Evolutionary conservation across 1,140 invertebrate species (phyloP), one percentile per base, ranked within the genome.

Genomic region (Platyura marginata): DNA sequence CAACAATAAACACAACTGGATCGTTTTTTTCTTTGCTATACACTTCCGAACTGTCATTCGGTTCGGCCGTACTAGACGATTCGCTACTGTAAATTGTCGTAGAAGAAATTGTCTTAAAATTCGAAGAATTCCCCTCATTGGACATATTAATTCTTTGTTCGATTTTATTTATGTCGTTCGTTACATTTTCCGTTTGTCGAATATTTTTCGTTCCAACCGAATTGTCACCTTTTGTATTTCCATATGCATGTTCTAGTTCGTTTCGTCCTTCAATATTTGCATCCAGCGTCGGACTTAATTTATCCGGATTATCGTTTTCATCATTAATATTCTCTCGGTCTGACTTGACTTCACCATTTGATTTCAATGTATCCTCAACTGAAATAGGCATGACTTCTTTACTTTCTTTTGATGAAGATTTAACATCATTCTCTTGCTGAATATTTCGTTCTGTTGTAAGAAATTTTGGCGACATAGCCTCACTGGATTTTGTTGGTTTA

Each of bases 401-500:
- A n/a, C n/a, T n/a, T n/a, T n/a, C n/a, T n/a, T n/a, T n/a, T n/a
- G n/a, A n/a, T n/a, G n/a, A n/a, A n/a, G n/a, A n/a, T n/a, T n/a
- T n/a, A n/a, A n/a, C n/a, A n/a, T n/a, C n/a, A n/a, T n/a, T n/a
- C n/a, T n/a, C n/a, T n/a, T n/a, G n/a, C n/a, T n/a, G n/a, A n/a
- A n/a, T n/a, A n/a, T n/a, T n/a, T n/a, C n/a, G n/a, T n/a, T n/a
- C n/a, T n/a, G n/a, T n/a, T n/a, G n/a, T n/a, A n/a, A n/a, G n/a
- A n/a, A n/a, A n/a, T n/a, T n/a, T n/a, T 13, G 25, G 13, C 25
- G 25, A 8, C 13, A 8, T 29, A 6, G 25, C 13, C 13, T 29
- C 25, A 29, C 25, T 57, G 9, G 51, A 49, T 42, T 53, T 49
- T 33, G 49, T 43, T 22, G 50, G 50, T 43, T 58, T 58, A 15